A percentile compares a stretch with the other conserved stretches of the same genome.
phyloP scores from a whole-genome alignment of 1,140 invertebrate species.

The Macrobrachium nipponense region DNA sequence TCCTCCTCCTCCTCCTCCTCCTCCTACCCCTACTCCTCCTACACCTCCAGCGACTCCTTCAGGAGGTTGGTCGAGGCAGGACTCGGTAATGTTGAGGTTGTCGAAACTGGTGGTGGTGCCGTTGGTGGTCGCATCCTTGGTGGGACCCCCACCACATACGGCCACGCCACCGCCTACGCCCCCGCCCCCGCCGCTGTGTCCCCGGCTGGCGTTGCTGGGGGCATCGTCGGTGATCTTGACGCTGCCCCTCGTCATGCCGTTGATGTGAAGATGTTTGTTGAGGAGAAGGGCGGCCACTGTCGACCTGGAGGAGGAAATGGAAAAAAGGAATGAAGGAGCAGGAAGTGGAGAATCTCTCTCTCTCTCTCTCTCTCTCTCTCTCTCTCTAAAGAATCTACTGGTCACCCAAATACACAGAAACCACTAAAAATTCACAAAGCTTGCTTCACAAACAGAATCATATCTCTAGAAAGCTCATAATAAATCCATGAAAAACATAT shows the following conservation, averaged over 20 bases:
- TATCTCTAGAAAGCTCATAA: too few relatives aligned
- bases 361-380: too few relatives aligned
- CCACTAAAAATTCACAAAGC: too few relatives aligned
- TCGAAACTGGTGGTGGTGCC: conserved; percentile 26
- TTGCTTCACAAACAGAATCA: too few relatives aligned
- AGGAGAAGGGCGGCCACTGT: conserved; percentile 62
- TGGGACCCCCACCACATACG: neutral
- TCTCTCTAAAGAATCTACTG: too few relatives aligned
- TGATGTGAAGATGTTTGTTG: conserved; percentile 64
- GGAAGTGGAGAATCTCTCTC: too few relatives aligned
- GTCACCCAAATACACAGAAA: too few relatives aligned
- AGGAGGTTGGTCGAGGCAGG: conserved; percentile 13
- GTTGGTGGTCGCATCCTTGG: neutral
- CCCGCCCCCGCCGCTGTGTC: neutral
- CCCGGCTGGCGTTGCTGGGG: conserved; percentile 30
- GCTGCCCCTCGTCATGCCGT: conserved; percentile 58
- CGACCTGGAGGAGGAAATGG: conserved; percentile 37
- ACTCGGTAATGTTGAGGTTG: neutral
- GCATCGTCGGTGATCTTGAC: conserved; percentile 57
- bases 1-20: too few relatives aligned
- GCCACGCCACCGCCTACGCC: neutral
- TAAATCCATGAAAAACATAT: too few relatives aligned
- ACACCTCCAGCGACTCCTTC: neutral
- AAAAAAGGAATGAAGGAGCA: neutral
- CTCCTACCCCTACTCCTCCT: too few relatives aligned